Evolutionary conservation across 30 jellyfish, hydroid and myxozoan genomes (phyloP).

Genomic region (Calvadosia cruxmelitensis): DNA sequence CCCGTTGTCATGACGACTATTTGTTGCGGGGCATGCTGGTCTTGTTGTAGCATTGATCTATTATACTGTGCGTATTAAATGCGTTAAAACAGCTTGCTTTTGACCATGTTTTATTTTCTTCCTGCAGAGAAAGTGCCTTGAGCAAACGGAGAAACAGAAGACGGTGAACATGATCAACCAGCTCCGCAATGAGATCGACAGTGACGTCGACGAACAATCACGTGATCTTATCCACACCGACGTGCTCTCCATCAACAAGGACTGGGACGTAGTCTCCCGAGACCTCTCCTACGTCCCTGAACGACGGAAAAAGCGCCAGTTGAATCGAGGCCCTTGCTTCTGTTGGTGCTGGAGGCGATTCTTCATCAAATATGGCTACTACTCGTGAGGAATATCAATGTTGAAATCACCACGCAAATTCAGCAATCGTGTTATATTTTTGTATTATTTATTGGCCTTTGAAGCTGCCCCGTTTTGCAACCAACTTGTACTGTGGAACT

Average conservation of each 20-base stretch:
- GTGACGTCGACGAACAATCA: conserved; percentile 54
- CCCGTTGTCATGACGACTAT: too few species aligned
- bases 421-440: too few species aligned
- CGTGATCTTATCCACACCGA: conserved; percentile 31
- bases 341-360: conserved; percentile 72
- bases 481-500: too few species aligned
- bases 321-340: conserved; percentile 54
- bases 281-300: conserved; percentile 11
- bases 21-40: too few species aligned
- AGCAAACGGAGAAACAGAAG: conserved; percentile 12
- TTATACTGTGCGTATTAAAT: too few species aligned
- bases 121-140: conserved; percentile 46
- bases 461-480: too few species aligned
- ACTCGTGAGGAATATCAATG: too few species aligned
- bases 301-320: conserved; percentile 19
- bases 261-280: conserved; percentile 47
- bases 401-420: too few species aligned
- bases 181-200: conserved; percentile 36
- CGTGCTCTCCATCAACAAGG: conserved; percentile 36
- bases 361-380: conserved; percentile 53
- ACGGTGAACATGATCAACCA: conserved; percentile 32
- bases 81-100: too few species aligned
- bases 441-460: too few species aligned
- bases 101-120: not conserved
- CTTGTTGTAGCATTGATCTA: too few species aligned